Evolutionary conservation across 2,888 invertebrate species (phyloP).

Genomic region (Sarcophaga rosellei): DNA sequence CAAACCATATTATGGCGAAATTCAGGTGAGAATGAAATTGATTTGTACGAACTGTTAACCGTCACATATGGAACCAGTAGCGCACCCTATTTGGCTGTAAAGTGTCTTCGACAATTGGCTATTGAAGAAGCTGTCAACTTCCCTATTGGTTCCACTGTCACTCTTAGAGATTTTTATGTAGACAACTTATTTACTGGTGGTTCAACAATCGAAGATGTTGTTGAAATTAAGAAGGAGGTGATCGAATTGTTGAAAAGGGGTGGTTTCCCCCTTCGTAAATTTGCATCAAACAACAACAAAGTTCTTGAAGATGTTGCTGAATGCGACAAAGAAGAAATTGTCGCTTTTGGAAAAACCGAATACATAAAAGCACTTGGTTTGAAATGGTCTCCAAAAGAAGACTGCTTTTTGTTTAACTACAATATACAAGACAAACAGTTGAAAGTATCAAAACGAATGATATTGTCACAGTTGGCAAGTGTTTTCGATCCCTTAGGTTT

Average conservation of each 20-base stretch:
- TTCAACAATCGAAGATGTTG: slow-evolving; percentile 41
- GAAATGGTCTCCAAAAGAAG: slow-evolving; percentile 31
- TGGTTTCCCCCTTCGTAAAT: slow-evolving; percentile 65
- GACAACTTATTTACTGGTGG: slow-evolving; percentile 67
- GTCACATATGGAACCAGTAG: slow-evolving; percentile 40
- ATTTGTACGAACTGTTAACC: slow-evolving; percentile 23
- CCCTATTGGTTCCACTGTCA: slow-evolving; percentile 60
- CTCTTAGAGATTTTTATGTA: slow-evolving; percentile 67
- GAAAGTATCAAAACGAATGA: slow-evolving; percentile 21
- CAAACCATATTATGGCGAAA: slow-evolving; percentile 46
- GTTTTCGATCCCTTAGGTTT: slow-evolving; percentile 45
- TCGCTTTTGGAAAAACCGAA: not conserved
- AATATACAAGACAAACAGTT: not conserved
- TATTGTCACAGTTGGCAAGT: slow-evolving; percentile 10
- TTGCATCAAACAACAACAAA: slow-evolving; percentile 47
- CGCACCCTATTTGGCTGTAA: slow-evolving; percentile 12
- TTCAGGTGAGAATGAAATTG: not conserved
- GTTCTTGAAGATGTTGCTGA: slow-evolving; percentile 38
- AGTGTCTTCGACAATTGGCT: slow-evolving; percentile 25
- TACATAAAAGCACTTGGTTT: slow-evolving; percentile 46
- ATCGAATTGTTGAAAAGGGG: slow-evolving; percentile 39
- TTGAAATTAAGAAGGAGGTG: slow-evolving; percentile 51
- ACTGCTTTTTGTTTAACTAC: slow-evolving; percentile 36
- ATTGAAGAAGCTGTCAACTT: not conserved
- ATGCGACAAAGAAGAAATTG: slow-evolving; percentile 12